Conservation (phyloP, 2,888 invertebrate species). For the Drosophila monieri region DNA sequence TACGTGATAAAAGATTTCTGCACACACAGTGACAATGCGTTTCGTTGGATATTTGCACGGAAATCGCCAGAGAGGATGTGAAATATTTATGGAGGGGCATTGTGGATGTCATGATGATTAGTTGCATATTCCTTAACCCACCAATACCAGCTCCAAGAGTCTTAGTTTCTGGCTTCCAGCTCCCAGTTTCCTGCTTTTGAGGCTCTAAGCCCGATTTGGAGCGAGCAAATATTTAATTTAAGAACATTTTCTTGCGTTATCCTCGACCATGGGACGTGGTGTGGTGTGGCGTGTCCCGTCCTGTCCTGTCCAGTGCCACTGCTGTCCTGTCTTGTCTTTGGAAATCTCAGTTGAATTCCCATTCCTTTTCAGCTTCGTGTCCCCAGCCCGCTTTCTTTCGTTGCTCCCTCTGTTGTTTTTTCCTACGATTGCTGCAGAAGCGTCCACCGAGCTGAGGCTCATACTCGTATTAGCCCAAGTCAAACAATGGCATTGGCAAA, state of each 20-base stretch:
- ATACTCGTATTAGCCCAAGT: constrained; percentile 74
- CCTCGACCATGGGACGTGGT: constrained; percentile 43
- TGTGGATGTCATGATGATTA: constrained; percentile 70
- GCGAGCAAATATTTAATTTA: constrained; percentile 73
- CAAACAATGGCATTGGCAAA: constrained; percentile 73
- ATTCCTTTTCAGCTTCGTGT: constrained; percentile 14
- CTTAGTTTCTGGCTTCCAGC: constrained; percentile 17
- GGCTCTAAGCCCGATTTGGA: constrained; percentile 67
- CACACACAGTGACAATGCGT: constrained; percentile 30
- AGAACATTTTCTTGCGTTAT: constrained; percentile 54
- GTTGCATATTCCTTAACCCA: constrained; percentile 65
- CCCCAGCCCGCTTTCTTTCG: constrained; percentile 6
- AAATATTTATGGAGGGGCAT: constrained; percentile 69
- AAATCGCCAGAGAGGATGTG: constrained; percentile 66
- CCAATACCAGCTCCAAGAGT: constrained; percentile 8
- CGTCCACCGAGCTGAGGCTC: constrained; percentile 39
- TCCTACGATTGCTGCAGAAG: constrained; percentile 44
- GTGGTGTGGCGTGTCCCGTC: constrained; percentile 57
- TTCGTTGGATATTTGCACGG: constrained; percentile 63
- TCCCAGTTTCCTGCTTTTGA: constrained; percentile 25
- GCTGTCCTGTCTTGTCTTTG: constrained; percentile 56
- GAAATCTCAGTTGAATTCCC: constrained; percentile 73
- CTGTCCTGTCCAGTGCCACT: constrained; percentile 45
- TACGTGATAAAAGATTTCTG: constrained; percentile 27
- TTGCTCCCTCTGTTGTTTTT: constrained; percentile 16